A percentile compares a stretch with the other conserved stretches of the same genome.
Conservation (phyloP, 2,113 vertebrate genomes). For the Anolis sagrei region DNA sequence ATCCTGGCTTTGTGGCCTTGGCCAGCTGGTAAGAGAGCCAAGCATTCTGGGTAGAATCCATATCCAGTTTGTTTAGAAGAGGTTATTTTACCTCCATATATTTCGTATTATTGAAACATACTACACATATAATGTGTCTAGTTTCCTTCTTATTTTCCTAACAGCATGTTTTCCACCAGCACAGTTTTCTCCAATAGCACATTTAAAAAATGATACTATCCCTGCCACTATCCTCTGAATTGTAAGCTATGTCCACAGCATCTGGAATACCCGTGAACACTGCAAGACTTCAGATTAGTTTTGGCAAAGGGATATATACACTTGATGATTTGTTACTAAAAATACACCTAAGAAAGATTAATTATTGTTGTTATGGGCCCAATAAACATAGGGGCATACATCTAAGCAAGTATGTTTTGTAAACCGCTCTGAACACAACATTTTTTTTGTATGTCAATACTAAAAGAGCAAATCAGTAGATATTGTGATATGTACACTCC, state of each 20-base stretch:
- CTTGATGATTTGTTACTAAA: background rate
- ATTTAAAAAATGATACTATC: too few species aligned
- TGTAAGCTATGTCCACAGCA: too few species aligned
- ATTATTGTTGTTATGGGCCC: background rate
- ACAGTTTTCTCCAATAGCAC: too few species aligned
- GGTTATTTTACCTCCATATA: too few species aligned
- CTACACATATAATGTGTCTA: too few species aligned
- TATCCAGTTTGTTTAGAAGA: too few species aligned
- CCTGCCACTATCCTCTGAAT: too few species aligned
- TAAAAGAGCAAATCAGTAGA: background rate
- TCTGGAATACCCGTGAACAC: background rate
- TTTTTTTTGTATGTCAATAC: background rate
- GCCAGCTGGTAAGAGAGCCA: too few species aligned
- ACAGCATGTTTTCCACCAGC: too few species aligned
- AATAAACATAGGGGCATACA: background rate
- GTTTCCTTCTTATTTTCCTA: too few species aligned
- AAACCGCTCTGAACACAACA: background rate
- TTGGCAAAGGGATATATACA: background rate
- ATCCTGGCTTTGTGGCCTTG: background rate
- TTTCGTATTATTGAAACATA: too few species aligned
- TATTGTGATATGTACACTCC: background rate
- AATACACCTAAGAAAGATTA: background rate
- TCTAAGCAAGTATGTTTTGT: background rate
- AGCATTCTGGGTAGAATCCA: too few species aligned
- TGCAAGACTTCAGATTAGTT: background rate